Conservation (phyloP, 2,113 vertebrate species). For the Ictidomys tridecemlineatus region DNA sequence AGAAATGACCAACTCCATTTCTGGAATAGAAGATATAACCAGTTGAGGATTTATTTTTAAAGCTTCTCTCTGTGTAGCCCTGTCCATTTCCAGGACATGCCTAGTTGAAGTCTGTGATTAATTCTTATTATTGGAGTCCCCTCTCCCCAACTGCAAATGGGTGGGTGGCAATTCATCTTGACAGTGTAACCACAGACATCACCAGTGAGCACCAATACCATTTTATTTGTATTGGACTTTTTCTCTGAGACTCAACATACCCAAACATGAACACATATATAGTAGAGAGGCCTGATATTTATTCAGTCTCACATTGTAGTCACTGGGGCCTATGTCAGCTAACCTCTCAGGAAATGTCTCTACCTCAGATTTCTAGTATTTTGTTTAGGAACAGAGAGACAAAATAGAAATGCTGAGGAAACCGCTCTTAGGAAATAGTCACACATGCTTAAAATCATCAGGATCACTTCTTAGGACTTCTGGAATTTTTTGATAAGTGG, state of each 20-base stretch:
- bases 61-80: background rate
- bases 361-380: background rate
- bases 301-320: background rate
- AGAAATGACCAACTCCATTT: background rate
- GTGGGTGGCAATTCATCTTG: accelerated
- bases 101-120: background rate
- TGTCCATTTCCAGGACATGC: background rate
- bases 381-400: background rate
- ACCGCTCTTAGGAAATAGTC: background rate
- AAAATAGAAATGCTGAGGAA: background rate
- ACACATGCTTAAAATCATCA: background rate
- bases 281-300: background rate
- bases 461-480: background rate
- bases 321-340: background rate
- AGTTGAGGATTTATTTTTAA: background rate
- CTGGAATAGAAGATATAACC: background rate
- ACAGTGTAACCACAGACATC: accelerated
- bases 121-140: background rate
- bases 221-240: background rate
- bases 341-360: background rate
- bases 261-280: too few relatives aligned
- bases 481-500: background rate
- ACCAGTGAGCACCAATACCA: accelerated
- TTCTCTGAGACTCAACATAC: background rate
- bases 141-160: background rate